phyloP scores from a whole-genome alignment of 2,888 invertebrate species.

The Macaria liturata region DNA sequence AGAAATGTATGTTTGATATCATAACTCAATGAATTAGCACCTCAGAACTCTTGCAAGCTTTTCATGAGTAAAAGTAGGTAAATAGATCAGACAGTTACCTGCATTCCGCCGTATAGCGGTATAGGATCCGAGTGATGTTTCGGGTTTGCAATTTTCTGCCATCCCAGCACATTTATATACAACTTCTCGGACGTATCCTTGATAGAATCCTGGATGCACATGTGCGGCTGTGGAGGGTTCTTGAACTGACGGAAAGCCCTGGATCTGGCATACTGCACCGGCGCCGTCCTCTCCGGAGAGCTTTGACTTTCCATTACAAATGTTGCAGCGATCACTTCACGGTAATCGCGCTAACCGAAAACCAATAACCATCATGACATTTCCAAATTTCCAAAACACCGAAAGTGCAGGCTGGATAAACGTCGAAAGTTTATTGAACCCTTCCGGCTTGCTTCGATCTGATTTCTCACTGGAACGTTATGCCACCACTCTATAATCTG shows the following conservation, averaged over 20 bases:
- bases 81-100: conserved; percentile 60
- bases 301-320: conserved; percentile 74
- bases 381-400: conserved; percentile 53
- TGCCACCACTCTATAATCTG: conserved; percentile 42
- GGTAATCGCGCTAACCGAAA: conserved; percentile 56
- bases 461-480: conserved; percentile 33
- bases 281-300: conserved; percentile 69
- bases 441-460: conserved; percentile 46
- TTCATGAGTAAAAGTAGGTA: conserved; percentile 1
- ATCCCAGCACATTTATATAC: conserved; percentile 87
- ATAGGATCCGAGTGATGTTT: conserved; percentile 86
- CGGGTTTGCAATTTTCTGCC: conserved; percentile 88
- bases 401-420: conserved; percentile 43
- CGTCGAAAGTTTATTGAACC: conserved; percentile 73
- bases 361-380: conserved; percentile 63
- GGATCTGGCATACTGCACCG: conserved; percentile 83
- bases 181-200: conserved; percentile 83
- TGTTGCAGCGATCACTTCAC: conserved; percentile 30
- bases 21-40: no score
- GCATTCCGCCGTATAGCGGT: conserved; percentile 89
- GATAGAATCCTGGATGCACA: conserved; percentile 87
- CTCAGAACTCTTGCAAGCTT: neutral
- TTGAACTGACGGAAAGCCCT: conserved; percentile 87
- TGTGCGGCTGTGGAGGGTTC: conserved; percentile 89
- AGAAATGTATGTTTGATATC: no score